phyloP scores from a whole-genome alignment of 2,113 vertebrate species.

The Rhineura floridana region DNA sequence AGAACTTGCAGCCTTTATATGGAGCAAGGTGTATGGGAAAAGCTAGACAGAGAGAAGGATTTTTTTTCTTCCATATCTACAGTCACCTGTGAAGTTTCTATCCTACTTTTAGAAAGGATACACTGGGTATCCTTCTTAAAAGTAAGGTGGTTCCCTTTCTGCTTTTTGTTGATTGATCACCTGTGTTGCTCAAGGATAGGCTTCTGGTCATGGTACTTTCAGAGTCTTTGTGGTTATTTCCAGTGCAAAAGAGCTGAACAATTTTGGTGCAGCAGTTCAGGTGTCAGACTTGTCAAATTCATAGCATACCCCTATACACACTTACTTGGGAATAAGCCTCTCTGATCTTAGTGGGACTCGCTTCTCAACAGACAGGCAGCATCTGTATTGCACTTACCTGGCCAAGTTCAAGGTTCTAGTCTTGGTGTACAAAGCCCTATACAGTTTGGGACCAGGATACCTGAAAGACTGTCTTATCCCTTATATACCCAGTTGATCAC shows the following conservation, averaged over 20 bases:
- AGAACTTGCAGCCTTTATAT: neutral
- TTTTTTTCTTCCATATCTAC: neutral
- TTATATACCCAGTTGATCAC: too few relatives aligned
- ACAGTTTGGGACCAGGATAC: too few relatives aligned
- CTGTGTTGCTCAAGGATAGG: neutral
- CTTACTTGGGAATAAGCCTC: too few relatives aligned
- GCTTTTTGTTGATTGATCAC: neutral
- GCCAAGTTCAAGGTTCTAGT: neutral
- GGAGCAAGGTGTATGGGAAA: neutral
- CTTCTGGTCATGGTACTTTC: neutral
- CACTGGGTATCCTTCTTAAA: neutral
- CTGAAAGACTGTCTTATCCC: too few relatives aligned
- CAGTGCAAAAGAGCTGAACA: neutral
- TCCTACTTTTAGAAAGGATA: too few relatives aligned
- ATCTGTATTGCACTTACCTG: neutral
- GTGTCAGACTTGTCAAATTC: too few relatives aligned
- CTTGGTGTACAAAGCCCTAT: too few relatives aligned
- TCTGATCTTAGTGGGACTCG: too few relatives aligned
- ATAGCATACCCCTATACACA: too few relatives aligned
- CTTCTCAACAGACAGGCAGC: too few relatives aligned
- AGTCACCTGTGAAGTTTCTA: neutral
- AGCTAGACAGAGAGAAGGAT: neutral
- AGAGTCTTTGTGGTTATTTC: neutral
- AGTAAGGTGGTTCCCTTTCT: neutral
- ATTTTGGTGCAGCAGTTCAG: neutral